A percentile compares a stretch with the other conserved stretches of the same genome.
Conservation (phyloP, 2,888 invertebrate species). For the Chironomus tentans region DNA sequence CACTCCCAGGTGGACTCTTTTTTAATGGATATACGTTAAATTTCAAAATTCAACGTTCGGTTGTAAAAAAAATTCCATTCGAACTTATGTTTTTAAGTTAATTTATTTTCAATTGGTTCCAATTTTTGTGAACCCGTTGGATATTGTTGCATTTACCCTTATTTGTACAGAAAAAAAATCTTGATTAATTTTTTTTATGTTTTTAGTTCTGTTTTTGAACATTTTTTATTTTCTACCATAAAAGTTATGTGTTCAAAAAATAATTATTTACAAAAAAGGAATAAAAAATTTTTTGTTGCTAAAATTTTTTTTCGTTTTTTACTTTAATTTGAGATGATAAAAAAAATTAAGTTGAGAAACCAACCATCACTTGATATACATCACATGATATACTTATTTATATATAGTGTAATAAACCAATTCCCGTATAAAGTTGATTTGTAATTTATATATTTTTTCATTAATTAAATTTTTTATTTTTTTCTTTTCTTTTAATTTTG, state of each 20-base stretch:
- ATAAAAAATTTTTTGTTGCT: too few relatives aligned
- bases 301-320: constrained; percentile 17
- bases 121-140: constrained; percentile 34
- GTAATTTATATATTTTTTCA: background rate
- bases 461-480: constrained; percentile 2
- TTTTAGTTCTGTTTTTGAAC: constrained; percentile 29
- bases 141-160: constrained; percentile 28
- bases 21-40: background rate
- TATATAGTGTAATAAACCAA: constrained; percentile 19
- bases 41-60: background rate
- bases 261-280: too few relatives aligned
- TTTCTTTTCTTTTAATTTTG: background rate
- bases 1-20: constrained; percentile 30
- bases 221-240: constrained; percentile 13
- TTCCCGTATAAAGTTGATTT: constrained; percentile 23
- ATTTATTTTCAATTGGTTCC: constrained; percentile 33
- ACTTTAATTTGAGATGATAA: background rate
- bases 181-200: constrained; percentile 27
- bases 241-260: too few relatives aligned
- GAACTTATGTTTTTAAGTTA: background rate
- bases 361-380: background rate
- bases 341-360: too few relatives aligned
- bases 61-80: constrained; percentile 23
- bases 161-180: background rate
- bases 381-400: background rate